These are phyloP conservation scores for Notechis scutatus DNA, from an alignment of 2,113 vertebrate genomes.

Conservation along the genomic window DNA sequence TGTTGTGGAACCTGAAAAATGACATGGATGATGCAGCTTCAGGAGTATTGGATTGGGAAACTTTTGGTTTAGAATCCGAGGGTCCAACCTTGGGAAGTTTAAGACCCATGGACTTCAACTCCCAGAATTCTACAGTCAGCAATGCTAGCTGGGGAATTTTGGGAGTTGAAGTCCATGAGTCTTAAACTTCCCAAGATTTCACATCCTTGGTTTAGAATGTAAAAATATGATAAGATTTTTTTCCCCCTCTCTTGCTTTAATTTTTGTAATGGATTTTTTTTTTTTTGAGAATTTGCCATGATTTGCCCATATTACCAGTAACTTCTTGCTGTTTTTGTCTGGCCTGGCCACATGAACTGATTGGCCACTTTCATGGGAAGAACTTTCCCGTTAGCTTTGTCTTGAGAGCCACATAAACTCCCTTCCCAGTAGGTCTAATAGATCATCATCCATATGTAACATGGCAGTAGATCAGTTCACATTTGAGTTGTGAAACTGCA, in stretches of 20 bases:
- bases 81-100: too few species aligned
- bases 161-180: too few species aligned
- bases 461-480: neutral
- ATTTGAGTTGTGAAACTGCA: neutral
- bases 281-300: neutral
- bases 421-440: neutral
- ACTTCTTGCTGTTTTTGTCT: neutral
- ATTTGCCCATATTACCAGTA: neutral
- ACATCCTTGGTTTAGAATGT: too few species aligned
- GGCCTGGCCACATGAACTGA: neutral
- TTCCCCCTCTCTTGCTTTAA: neutral
- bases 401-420: neutral
- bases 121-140: too few species aligned
- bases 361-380: neutral
- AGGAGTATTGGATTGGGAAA: neutral
- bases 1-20: neutral
- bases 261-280: too few species aligned
- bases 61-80: neutral
- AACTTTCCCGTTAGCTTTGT: neutral
- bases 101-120: too few species aligned
- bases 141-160: too few species aligned
- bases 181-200: too few species aligned
- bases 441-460: neutral
- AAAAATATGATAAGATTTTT: neutral
- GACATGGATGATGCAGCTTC: neutral